Percentiles rank a stretch among this genome's conserved stretches.
Conservation (phyloP, 1,140 invertebrate species). For the Pygmarrhopalites habei region DNA sequence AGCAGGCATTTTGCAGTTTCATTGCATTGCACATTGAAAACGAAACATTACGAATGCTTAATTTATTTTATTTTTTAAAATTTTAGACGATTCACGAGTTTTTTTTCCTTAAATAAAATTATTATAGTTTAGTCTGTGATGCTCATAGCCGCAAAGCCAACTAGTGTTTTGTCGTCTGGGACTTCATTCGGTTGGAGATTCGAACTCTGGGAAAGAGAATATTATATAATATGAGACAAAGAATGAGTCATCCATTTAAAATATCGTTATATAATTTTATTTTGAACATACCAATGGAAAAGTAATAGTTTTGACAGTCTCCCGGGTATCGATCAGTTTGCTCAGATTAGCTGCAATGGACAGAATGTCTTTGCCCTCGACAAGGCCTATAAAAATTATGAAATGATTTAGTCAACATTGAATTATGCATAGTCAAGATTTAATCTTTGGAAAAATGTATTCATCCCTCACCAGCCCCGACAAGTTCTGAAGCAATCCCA, state of each 20-base stretch:
- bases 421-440: no score
- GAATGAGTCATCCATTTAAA: not conserved
- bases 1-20: not conserved
- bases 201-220: conserved; percentile 79
- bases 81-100: not conserved
- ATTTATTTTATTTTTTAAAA: not conserved
- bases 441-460: no score
- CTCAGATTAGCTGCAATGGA: conserved; percentile 87
- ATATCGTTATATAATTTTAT: no score
- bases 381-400: no score
- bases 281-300: conserved; percentile 93
- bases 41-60: not conserved
- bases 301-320: conserved; percentile 62
- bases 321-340: conserved; percentile 70
- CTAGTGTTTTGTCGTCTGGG: conserved; percentile 84
- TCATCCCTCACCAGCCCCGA: no score
- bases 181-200: conserved; percentile 71
- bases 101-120: conserved; percentile 1
- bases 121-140: conserved; percentile 61
- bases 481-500: conserved; percentile 87
- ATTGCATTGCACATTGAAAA: not conserved
- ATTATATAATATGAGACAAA: conserved; percentile 43
- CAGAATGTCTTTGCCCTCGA: conserved; percentile 81
- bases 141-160: conserved; percentile 94
- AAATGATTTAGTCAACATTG: no score